phyloP scores from a whole-genome alignment of 2,797 vertebrate genomes.

The Bradypus variegatus region DNA sequence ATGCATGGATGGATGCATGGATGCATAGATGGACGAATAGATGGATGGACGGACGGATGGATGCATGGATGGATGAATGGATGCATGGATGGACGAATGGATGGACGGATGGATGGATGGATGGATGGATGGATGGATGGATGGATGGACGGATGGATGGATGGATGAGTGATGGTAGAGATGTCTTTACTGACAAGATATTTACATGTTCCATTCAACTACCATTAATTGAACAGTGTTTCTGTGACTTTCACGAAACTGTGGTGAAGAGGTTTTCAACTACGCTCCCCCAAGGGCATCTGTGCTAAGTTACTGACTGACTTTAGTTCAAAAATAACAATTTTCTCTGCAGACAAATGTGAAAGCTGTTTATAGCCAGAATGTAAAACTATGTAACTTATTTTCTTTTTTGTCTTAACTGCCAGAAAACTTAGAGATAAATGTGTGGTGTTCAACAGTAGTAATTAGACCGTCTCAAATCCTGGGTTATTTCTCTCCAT shows the following conservation, averaged over 20 bases:
- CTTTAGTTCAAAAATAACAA: constrained; percentile 48
- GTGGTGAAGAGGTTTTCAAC: not conserved
- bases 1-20: not conserved
- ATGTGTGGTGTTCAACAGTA: constrained; percentile 43
- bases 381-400: constrained; percentile 9
- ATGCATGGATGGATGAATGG: not conserved
- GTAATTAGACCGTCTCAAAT: constrained; percentile 44
- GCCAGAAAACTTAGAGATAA: constrained; percentile 41
- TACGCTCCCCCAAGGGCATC: constrained; percentile 4
- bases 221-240: not conserved
- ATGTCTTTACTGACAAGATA: not conserved
- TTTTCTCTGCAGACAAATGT: constrained; percentile 49
- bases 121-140: not conserved
- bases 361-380: constrained; percentile 42
- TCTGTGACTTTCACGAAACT: not conserved
- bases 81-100: not conserved
- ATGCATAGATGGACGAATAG: not conserved
- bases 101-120: not conserved
- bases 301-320: constrained; percentile 35
- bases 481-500: constrained; percentile 35
- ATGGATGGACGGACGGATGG: not conserved
- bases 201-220: not conserved
- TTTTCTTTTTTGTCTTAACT: constrained; percentile 43
- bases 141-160: not conserved
- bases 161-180: not conserved